Evolutionary conservation across 1,140 invertebrate genomes (phyloP).

Genomic region (Dinoponera quadriceps): DNA sequence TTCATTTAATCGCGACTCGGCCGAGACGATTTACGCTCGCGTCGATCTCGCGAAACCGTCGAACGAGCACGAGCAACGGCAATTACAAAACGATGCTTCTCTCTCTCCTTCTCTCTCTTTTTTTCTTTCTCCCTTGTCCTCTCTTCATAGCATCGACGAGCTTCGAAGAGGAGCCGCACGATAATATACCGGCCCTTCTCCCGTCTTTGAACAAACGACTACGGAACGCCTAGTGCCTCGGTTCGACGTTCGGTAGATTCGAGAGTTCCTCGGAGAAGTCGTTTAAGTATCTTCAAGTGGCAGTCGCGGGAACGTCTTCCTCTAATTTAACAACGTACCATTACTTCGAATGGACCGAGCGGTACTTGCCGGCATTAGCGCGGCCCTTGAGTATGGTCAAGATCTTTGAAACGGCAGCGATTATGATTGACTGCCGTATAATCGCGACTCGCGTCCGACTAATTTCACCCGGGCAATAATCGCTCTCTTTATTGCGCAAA

Average conservation of each 20-base stretch:
- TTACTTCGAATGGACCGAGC: slow-evolving; percentile 35
- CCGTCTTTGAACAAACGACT: slow-evolving; percentile 5
- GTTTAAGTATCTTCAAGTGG: slow-evolving; percentile 43
- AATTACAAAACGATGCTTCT: slow-evolving; percentile 16
- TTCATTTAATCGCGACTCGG: neutral
- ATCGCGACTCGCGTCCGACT: slow-evolving; percentile 48
- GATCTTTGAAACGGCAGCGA: slow-evolving; percentile 54
- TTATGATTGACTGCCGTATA: slow-evolving; percentile 63
- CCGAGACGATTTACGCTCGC: neutral
- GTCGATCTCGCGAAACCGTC: neutral
- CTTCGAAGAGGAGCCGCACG: neutral
- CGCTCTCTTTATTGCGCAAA: slow-evolving; percentile 40
- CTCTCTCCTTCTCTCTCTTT: neutral
- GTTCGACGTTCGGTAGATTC: slow-evolving; percentile 17
- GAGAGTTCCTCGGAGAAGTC: slow-evolving; percentile 18
- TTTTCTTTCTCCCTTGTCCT: neutral
- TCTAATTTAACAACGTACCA: slow-evolving; percentile 27
- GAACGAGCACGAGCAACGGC: neutral
- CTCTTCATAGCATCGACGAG: neutral
- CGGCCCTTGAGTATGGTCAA: slow-evolving; percentile 61
- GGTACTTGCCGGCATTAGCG: slow-evolving; percentile 11
- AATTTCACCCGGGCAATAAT: slow-evolving; percentile 48
- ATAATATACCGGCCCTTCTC: neutral
- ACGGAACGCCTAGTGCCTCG: neutral
- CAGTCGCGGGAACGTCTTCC: slow-evolving; percentile 34